Conservation (phyloP, 2,113 vertebrate genomes). For the Coracopsis vasa region DNA sequence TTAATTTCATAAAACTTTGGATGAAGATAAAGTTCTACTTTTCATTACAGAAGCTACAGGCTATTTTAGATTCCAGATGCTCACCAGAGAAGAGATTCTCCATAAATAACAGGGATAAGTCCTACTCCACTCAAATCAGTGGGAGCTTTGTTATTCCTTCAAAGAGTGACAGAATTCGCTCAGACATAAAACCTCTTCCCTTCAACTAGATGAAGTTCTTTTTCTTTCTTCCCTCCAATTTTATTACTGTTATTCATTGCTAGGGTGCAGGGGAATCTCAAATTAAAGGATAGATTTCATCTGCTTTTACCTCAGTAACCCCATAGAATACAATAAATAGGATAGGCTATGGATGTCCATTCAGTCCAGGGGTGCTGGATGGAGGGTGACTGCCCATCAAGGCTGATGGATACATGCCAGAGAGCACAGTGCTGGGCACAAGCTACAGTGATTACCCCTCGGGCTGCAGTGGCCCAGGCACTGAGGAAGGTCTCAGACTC, state of each 20-base stretch:
- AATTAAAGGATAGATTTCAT: neutral
- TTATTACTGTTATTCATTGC: neutral
- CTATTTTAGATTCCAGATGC: neutral
- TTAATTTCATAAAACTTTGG: neutral
- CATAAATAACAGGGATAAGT: neutral
- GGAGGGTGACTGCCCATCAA: neutral
- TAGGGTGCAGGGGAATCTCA: neutral
- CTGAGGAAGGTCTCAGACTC: too few species aligned
- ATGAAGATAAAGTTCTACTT: neutral
- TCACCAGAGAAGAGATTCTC: neutral
- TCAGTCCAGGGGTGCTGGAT: too few species aligned
- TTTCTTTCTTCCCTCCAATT: neutral
- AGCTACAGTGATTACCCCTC: rapidly evolving
- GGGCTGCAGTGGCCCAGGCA: rapidly evolving
- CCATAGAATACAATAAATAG: neutral
- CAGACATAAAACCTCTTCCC: neutral
- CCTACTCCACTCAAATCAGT: neutral
- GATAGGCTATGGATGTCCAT: neutral
- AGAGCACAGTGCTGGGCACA: neutral
- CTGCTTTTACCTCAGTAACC: neutral
- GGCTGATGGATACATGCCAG: neutral
- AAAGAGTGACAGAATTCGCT: neutral
- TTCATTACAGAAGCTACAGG: neutral
- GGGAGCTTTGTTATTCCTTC: neutral
- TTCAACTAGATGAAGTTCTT: neutral